A percentile compares a stretch with the other conserved stretches of the same genome.
phyloP scores from a whole-genome alignment of 2,113 vertebrate species.

The Bufo bufo region DNA sequence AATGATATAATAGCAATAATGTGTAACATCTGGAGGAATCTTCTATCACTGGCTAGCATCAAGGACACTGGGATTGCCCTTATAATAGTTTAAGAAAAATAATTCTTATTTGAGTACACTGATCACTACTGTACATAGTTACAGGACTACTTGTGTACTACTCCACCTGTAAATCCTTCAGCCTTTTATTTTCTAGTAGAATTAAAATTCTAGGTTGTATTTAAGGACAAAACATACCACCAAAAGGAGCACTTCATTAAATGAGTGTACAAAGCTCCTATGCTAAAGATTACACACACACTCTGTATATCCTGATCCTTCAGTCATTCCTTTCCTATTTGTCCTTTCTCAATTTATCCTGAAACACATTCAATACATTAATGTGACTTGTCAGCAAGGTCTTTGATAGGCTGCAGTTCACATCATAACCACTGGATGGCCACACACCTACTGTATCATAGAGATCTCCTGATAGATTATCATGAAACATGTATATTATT shows the following conservation, averaged over 20 bases:
- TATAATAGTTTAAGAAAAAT: neutral
- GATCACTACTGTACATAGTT: neutral
- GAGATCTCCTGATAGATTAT: too few relatives aligned
- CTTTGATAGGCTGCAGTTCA: too few relatives aligned
- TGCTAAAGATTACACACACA: too few relatives aligned
- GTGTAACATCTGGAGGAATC: conserved; percentile 15
- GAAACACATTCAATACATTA: too few relatives aligned
- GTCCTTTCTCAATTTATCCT: too few relatives aligned
- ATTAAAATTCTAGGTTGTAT: neutral
- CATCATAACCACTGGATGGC: too few relatives aligned
- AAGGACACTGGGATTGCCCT: conserved; percentile 3
- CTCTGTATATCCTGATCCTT: too few relatives aligned
- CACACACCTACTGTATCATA: too few relatives aligned
- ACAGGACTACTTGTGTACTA: neutral
- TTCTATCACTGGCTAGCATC: conserved; percentile 25
- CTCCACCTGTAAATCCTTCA: neutral
- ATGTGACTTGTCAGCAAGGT: too few relatives aligned
- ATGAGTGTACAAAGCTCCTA: too few relatives aligned
- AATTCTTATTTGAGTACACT: neutral
- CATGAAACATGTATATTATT: too few relatives aligned
- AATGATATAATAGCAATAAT: conserved; percentile 29
- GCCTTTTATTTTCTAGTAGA: neutral
- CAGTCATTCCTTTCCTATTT: too few relatives aligned
- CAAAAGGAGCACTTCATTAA: neutral
- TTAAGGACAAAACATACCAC: neutral